A percentile compares a stretch with the other conserved stretches of the same genome.
Evolutionary conservation across 2,113 vertebrate genomes (phyloP).

Genomic region (Rhabdomys dilectus): DNA sequence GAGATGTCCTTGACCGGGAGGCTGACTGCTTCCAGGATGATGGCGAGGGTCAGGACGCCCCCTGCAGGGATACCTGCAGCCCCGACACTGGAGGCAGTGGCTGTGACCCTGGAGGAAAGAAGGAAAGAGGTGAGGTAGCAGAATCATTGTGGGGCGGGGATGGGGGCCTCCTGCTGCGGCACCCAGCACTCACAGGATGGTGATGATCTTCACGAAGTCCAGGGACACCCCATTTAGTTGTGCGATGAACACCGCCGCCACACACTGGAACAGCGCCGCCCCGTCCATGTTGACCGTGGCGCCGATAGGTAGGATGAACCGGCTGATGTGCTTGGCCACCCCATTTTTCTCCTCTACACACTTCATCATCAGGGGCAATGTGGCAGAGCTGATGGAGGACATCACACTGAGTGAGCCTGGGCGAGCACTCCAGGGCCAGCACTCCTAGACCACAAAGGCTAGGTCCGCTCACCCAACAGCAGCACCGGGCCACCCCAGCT

Average conservation of each 20-base stretch:
- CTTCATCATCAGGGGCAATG: conserved; percentile 95
- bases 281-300: conserved; percentile 97
- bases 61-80: conserved; percentile 95
- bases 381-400: conserved; percentile 89
- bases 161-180: background rate
- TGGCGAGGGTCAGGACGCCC: conserved; percentile 93
- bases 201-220: conserved; percentile 93
- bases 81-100: conserved; percentile 95
- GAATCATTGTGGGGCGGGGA: fast-evolving
- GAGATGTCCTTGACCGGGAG: conserved; percentile 93
- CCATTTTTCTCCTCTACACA: conserved; percentile 94
- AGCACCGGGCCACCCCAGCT: background rate
- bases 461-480: background rate
- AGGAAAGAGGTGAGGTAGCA: background rate
- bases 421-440: background rate
- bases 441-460: background rate
- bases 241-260: conserved; percentile 94
- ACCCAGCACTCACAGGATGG: conserved; percentile 91
- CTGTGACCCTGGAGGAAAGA: conserved; percentile 88
- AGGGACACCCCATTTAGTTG: conserved; percentile 89
- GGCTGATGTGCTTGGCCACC: conserved; percentile 93
- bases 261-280: conserved; percentile 94
- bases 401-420: background rate
- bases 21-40: conserved; percentile 92
- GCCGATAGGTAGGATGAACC: conserved; percentile 95